Percentiles rank a stretch among this genome's conserved stretches.
These are phyloP conservation scores for Bambusicola thoracicus DNA, from an alignment of 2,113 vertebrate species.

Conservation along the genomic window DNA sequence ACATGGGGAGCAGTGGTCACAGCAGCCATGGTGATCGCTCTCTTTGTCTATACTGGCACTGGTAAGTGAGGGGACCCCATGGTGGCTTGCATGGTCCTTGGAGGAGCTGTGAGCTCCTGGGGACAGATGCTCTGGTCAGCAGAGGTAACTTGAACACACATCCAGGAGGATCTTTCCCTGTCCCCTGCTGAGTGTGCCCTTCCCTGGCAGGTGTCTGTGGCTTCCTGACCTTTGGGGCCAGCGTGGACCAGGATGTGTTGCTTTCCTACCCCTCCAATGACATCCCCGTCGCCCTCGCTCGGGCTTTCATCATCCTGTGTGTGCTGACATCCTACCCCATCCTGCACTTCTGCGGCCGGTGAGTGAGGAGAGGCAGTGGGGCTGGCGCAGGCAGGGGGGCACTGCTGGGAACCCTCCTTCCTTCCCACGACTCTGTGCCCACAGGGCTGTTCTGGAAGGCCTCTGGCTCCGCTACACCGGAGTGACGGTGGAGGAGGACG, in stretches of 20 bases:
- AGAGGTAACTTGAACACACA: neutral
- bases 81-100: accelerated
- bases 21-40: slow-evolving; percentile 90
- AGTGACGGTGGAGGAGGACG: slow-evolving; percentile 88
- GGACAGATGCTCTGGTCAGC: neutral
- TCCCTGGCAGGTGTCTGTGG: slow-evolving; percentile 88
- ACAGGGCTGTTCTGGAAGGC: slow-evolving; percentile 93
- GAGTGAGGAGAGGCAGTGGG: neutral
- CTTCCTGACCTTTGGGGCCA: slow-evolving; percentile 91
- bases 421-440: neutral
- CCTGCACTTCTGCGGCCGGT: slow-evolving; percentile 97
- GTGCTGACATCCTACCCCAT: slow-evolving; percentile 97
- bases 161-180: neutral
- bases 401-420: accelerated
- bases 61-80: slow-evolving; percentile 66
- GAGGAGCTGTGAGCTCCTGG: neutral
- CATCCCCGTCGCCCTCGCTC: slow-evolving; percentile 90
- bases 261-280: slow-evolving; percentile 94
- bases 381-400: neutral
- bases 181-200: neutral
- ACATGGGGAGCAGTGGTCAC: slow-evolving; percentile 93
- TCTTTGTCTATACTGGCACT: slow-evolving; percentile 95
- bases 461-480: slow-evolving; percentile 93
- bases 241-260: slow-evolving; percentile 90
- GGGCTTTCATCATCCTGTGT: slow-evolving; percentile 93